Evolutionary conservation across 1,140 invertebrate genomes (phyloP).

Genomic region (Drosophila parvula): DNA sequence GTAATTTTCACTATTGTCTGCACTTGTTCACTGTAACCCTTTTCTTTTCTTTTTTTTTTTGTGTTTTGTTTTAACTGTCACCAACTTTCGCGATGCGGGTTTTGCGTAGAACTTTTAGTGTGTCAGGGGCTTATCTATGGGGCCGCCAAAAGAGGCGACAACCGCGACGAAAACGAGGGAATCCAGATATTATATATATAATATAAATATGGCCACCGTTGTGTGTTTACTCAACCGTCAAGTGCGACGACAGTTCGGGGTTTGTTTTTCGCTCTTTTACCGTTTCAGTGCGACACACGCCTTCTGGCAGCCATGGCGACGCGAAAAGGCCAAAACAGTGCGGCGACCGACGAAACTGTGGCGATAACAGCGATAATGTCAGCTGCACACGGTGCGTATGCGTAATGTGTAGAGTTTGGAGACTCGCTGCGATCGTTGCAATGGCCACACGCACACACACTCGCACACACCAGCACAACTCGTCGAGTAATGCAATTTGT

Average conservation of each 20-base stretch:
- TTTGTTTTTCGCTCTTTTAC: conserved; percentile 27
- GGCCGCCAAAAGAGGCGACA: conserved; percentile 41
- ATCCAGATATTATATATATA: conserved; percentile 22
- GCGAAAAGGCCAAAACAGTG: conserved; percentile 69
- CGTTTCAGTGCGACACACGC: conserved; percentile 63
- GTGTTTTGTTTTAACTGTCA: conserved; percentile 7
- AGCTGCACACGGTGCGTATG: conserved; percentile 67
- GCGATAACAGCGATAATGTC: conserved; percentile 42
- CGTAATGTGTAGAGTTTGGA: conserved; percentile 52
- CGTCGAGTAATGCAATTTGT: conserved; percentile 27
- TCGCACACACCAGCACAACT: conserved; percentile 8
- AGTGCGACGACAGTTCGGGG: conserved; percentile 54
- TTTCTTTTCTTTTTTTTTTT: too few species aligned
- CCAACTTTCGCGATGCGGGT: conserved; percentile 53
- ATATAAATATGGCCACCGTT: conserved; percentile 54
- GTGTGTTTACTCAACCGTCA: conserved; percentile 73
- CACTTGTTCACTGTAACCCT: too few species aligned
- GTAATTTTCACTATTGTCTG: too few species aligned
- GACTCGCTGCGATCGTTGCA: conserved; percentile 45
- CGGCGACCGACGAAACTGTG: conserved; percentile 17
- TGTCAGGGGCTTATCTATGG: conserved; percentile 42
- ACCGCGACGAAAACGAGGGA: conserved; percentile 62
- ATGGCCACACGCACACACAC: conserved; percentile 38
- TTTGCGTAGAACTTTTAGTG: conserved; percentile 34
- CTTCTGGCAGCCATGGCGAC: conserved; percentile 72